Base-by-base conservation (phyloP, 2,797 vertebrate genomes). In the Diplodus sargus region DNA sequence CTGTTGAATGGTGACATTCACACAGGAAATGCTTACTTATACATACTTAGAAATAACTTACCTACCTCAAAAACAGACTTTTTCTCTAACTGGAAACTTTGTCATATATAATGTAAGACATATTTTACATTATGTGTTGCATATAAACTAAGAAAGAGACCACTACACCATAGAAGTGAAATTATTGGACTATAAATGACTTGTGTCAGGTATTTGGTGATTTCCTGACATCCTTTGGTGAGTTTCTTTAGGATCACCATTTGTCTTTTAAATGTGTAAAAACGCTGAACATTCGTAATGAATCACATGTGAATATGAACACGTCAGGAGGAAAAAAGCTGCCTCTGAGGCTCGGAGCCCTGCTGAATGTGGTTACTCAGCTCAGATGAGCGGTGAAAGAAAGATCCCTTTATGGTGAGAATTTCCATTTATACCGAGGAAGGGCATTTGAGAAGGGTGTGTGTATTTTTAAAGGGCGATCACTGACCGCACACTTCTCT, bases 391-490 rank as follows among this genome's bases (percentile, higher is more conserved):
- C 70, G 48, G 80, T 45, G 79, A 72, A 90, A 91, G 89, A 93
- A 92, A 88, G 88, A 83, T 85, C 82, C 81, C 87, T 91, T 94
- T 90, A 92, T 91, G 15, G 45, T 14, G 45, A 45, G 62, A 74
- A 83, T 78, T 86, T 88, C 81, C 83, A 72, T 85, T 85, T 84
- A 74, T 89, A 85, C 86, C 60, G 34, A 81, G 82, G 86, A 87
- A 74, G 85, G 85, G 82, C 78, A 92, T 90, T 89, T 89, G 91
- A 94, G 92, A 92, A 83, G 91, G 87, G 84, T 85, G 90, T 93
- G 92, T 92, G 87, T 93, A 70, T 92, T 91, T 93, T 88, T 87
- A 90, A 92, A 86, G 87, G 86, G 78, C 62, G 76, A 93, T 90
- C 87, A 83, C 87, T 92, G 91, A 93, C 89, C 91, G 84, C 90